Conservation (phyloP, 2,797 vertebrate species). For the Sardinella longiceps region DNA sequence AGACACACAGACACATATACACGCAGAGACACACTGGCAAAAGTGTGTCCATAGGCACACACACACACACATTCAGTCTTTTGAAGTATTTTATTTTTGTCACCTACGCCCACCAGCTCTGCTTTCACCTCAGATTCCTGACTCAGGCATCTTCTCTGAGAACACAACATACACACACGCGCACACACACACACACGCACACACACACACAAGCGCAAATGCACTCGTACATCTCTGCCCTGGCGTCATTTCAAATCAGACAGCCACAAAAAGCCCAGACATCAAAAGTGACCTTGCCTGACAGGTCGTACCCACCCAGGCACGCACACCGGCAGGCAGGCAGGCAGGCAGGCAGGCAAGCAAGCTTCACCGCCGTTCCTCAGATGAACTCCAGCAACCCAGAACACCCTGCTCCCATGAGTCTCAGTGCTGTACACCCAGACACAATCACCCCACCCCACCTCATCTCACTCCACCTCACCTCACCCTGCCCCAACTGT, state of each 20-base stretch:
- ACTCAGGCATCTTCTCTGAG: constrained; percentile 13
- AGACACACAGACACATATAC: not conserved
- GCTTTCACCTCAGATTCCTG: not conserved
- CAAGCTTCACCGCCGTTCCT: not conserved
- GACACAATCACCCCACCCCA: not conserved
- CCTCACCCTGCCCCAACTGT: too few species aligned
- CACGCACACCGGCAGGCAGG: not conserved
- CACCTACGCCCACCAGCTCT: not conserved
- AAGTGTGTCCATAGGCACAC: too few species aligned
- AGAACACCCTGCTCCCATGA: not conserved
- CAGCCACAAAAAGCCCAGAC: constrained; percentile 4
- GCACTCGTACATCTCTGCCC: not conserved
- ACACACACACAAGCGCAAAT: not conserved
- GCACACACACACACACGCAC: not conserved
- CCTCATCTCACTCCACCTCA: too few species aligned
- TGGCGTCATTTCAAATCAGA: not conserved
- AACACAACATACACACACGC: not conserved
- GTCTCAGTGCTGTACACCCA: not conserved
- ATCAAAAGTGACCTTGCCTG: constrained; percentile 13
- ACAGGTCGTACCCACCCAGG: not conserved
- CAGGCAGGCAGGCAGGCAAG: not conserved
- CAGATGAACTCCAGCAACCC: not conserved
- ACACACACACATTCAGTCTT: not conserved
- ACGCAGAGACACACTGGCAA: not conserved
- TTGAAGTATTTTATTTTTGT: constrained; percentile 30